Percentiles rank a stretch among this genome's conserved stretches.
Conservation (phyloP, 37 sponge, comb jelly and placozoan genomes). For the Chondrosia reniformis region DNA sequence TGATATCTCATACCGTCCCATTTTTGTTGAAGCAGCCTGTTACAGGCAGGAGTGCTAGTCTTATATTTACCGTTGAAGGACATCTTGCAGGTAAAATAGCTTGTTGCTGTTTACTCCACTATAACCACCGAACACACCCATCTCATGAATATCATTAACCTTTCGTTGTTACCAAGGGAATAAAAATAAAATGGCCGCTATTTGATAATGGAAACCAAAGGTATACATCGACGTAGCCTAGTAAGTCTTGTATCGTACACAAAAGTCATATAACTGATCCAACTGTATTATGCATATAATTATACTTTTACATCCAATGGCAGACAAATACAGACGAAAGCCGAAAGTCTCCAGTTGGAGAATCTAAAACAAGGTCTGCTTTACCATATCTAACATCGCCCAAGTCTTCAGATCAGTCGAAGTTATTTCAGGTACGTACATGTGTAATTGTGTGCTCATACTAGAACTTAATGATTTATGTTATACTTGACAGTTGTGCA, state of each 20-base stretch:
- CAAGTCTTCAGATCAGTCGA: conserved; percentile 1
- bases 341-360: neutral
- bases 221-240: neutral
- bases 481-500: neutral
- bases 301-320: no score
- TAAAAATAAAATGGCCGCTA: no score
- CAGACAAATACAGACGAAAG: neutral
- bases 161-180: no score
- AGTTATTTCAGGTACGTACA: conserved; percentile 8
- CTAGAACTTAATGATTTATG: neutral
- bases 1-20: conserved; percentile 65
- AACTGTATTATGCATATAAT: neutral
- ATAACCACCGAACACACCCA: no score
- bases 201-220: neutral
- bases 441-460: neutral
- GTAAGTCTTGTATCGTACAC: neutral
- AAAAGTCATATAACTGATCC: neutral
- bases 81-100: neutral
- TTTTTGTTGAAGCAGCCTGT: conserved; percentile 66
- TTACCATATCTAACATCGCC: conserved; percentile 15
- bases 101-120: neutral
- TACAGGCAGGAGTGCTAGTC: conserved; percentile 51
- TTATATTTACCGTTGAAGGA: conserved; percentile 32
- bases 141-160: no score
- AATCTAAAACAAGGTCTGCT: conserved; percentile 3